These are phyloP conservation scores for Ploceus nigricollis DNA, from an alignment of 2,113 vertebrate genomes.

Conservation along the genomic window DNA sequence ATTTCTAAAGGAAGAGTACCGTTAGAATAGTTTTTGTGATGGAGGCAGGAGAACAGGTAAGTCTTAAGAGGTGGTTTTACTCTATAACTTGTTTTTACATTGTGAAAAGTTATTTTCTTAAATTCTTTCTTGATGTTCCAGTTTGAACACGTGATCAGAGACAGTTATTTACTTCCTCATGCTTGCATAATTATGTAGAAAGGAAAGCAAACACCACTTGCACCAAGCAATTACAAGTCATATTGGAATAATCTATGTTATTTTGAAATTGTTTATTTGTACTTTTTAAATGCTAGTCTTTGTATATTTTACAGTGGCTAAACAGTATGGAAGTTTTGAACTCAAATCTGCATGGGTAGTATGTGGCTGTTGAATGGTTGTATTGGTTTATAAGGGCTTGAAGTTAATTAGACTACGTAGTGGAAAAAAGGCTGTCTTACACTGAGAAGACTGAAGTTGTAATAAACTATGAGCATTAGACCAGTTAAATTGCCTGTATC, in stretches of 20 bases:
- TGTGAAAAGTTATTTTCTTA: neutral
- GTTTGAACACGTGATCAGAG: conserved; percentile 28
- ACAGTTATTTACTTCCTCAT: conserved; percentile 44
- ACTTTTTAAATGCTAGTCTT: neutral
- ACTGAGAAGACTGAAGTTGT: neutral
- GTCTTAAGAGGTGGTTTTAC: neutral
- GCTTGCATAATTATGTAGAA: conserved; percentile 51
- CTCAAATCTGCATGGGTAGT: neutral
- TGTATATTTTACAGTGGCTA: neutral
- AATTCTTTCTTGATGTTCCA: neutral
- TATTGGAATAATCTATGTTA: neutral
- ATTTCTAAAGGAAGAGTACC: neutral
- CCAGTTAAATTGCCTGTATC: neutral
- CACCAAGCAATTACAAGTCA: neutral
- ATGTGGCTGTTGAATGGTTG: neutral
- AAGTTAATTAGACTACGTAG: neutral
- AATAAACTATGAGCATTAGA: neutral
- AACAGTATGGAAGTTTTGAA: neutral
- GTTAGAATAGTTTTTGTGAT: neutral
- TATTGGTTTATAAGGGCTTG: neutral
- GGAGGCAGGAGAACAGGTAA: neutral
- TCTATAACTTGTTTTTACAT: neutral
- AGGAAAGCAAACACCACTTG: conserved; percentile 39
- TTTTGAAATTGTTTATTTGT: conserved; percentile 24
- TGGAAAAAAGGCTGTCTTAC: neutral